These are phyloP conservation scores for Emydoidea blandingii DNA, from an alignment of 2,797 vertebrate species.

Conservation along the genomic window DNA sequence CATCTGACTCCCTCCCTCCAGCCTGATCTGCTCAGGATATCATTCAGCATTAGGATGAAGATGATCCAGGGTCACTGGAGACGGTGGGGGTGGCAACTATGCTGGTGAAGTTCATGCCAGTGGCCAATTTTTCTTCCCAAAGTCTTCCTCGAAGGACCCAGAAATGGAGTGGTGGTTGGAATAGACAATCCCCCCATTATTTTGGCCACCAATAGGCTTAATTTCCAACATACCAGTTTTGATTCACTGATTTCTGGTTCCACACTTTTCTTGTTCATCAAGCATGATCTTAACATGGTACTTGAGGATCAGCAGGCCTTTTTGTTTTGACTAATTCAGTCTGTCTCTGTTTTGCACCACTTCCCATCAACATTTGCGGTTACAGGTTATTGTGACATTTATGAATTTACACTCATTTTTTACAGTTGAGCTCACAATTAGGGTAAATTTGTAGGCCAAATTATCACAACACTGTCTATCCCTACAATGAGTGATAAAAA, in stretches of 20 bases:
- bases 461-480: not conserved
- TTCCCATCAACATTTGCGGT: no score
- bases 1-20: not conserved
- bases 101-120: not conserved
- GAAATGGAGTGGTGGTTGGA: not conserved
- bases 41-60: not conserved
- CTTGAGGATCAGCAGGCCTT: no score
- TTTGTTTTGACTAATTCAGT: no score
- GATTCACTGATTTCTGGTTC: no score
- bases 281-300: no score
- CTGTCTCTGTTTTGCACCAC: no score
- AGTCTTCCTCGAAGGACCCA: not conserved
- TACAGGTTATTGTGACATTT: no score
- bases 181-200: not conserved
- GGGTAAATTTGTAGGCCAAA: not conserved
- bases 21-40: not conserved
- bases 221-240: not conserved
- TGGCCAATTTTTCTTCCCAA: not conserved
- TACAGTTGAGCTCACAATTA: not conserved
- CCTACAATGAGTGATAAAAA: not conserved
- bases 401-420: not conserved
- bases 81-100: not conserved
- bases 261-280: no score
- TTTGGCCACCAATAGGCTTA: not conserved
- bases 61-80: not conserved